Evolutionary conservation across 2,888 invertebrate species (phyloP), one percentile per base, ranked within the genome.

Genomic region (Nymphalis c-album): DNA sequence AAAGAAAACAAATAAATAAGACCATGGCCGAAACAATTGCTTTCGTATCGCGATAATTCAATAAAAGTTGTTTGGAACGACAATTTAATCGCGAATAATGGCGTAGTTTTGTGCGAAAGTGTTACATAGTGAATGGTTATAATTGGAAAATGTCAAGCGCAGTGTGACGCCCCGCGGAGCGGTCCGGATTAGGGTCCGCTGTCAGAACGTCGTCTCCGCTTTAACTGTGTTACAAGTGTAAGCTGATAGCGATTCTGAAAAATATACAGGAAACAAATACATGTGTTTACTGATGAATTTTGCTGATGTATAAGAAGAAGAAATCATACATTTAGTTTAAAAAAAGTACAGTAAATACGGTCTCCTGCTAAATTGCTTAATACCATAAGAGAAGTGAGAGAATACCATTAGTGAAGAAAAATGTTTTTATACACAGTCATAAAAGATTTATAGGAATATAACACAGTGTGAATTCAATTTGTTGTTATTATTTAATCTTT

Each of bases 121-220:
- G 86, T 86, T 83, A 87, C 85, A 84, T 81, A 81, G 85, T 85
- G 85, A 88, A 84, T 86, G 85, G 83, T 86, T 88, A 85, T 90
- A 90, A 86, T 85, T 86, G 86, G 81, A 89, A 88, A 89, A 87
- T 75, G 89, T 89, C 89, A 87, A 77, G 73, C 74, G 81, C 89
- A 89, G 82, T 73, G 82, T 80, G 87, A 83, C 88, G 84, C 85
- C 89, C 89, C 85, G 86, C 85, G 82, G 88, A 80, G 89, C 80
- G 75, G 80, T 71, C 76, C 73, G 84, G 86, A 88, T 87, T 88
- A 88, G 88, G 89, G 88, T 86, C 84, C 72, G 78, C 85, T 86
- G 89, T 89, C 88, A 88, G 83, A 85, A 84, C 82, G 85, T 81
- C 84, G 80, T 78, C 77, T 77, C 71, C 72, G 72, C 67, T 64